phyloP scores from a whole-genome alignment of 2,113 vertebrate genomes.

The Odocoileus hemionus region DNA sequence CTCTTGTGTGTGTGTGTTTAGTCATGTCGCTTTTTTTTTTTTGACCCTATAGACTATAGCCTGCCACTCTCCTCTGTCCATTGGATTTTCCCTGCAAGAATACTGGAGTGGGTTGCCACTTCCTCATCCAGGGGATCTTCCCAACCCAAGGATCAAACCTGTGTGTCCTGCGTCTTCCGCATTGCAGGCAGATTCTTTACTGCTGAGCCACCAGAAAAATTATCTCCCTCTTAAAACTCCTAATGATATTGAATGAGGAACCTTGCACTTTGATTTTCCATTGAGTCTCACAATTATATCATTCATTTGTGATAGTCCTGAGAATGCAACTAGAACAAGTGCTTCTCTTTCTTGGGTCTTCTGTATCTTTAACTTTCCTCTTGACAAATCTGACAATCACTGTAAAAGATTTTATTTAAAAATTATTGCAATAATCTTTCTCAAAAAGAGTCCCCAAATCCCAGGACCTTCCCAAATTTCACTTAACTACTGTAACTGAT shows the following conservation, averaged over 20 bases:
- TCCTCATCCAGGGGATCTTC: background rate
- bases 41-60: background rate
- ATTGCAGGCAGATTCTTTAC: background rate
- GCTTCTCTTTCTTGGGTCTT: background rate
- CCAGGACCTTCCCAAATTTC: background rate
- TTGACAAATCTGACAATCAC: background rate
- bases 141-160: background rate
- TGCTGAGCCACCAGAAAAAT: background rate
- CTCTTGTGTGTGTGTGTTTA: background rate
- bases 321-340: background rate
- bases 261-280: background rate
- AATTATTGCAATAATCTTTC: background rate
- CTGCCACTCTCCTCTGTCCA: background rate
- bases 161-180: background rate
- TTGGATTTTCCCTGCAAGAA: background rate
- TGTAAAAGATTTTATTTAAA: background rate
- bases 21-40: background rate
- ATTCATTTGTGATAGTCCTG: background rate
- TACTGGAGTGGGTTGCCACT: background rate
- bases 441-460: background rate
- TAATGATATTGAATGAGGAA: background rate
- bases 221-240: background rate
- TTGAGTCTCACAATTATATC: background rate
- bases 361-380: background rate
- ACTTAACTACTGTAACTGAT: background rate